These are phyloP conservation scores for Eupsittula cactorum DNA, from an alignment of 2,113 vertebrate species.

Conservation along the genomic window DNA sequence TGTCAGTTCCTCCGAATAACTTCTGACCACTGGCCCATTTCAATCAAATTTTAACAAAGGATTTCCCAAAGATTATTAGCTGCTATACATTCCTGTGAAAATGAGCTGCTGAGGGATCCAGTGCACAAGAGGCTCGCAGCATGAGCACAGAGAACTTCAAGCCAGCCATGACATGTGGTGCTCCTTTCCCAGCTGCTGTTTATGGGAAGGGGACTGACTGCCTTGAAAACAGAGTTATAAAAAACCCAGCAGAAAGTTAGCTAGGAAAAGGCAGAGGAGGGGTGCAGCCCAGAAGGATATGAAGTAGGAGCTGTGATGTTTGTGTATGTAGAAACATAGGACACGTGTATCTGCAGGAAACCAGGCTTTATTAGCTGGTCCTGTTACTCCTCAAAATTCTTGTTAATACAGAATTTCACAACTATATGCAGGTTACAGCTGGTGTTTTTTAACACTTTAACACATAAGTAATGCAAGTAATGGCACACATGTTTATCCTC, in stretches of 20 bases:
- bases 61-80: not conserved
- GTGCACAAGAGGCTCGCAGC: not conserved
- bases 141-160: not conserved
- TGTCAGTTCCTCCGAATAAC: not conserved
- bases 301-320: not conserved
- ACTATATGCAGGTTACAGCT: not conserved
- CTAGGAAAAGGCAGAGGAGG: not conserved
- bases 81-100: not conserved
- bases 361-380: not conserved
- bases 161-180: fast-evolving
- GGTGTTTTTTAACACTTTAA: not conserved
- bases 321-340: not conserved
- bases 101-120: not conserved
- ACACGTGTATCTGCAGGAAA: not conserved
- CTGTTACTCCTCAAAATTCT: not conserved
- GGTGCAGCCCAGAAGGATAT: not conserved
- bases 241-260: not conserved
- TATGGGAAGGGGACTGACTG: not conserved
- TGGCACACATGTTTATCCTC: not conserved
- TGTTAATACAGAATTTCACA: not conserved
- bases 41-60: not conserved
- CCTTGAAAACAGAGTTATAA: not conserved
- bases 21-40: not conserved
- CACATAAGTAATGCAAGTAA: not conserved
- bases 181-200: not conserved